Evolutionary conservation across 2,888 invertebrate species (phyloP), one percentile per base, ranked within the genome.

Genomic region (Euplagia quadripunctaria): DNA sequence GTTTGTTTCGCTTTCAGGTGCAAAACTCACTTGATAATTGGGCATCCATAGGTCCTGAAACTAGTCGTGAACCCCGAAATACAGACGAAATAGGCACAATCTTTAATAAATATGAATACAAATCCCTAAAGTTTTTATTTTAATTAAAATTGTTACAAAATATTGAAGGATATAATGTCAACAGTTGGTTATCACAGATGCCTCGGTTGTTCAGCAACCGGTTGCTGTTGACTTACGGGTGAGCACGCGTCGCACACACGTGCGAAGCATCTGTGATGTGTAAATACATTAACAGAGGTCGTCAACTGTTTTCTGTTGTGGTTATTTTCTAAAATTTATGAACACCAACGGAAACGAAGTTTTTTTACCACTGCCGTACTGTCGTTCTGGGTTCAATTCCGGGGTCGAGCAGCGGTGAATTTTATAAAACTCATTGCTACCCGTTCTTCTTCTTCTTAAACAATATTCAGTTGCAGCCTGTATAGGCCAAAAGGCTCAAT

Each of bases 221-320:
- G 70, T 73, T 73, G 75, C 46, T 76, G 70, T 75, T 83, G 79
- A 75, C 76, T 73, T 68, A 73, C 73, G 78, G 58, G 11, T 42
- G 84, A 79, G 89, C 90, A 87, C 89, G 83, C 79, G 85, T 83
- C 84, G 82, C 77, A 82, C 88, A 84, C 91, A 92, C 91, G 92
- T 92, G 92, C 84, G 82, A 76, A 79, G 80, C 92, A 92, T 91
- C 88, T 91, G 92, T 82, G 75, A 84, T 74, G 80, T 81, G 87
- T 90, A 89, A 89, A 90, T 87, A 89, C 68, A 61, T n/a, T 16
- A 51, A 12, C 88, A 86, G 88, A 82, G 82, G 79, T 79, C 1
- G 9, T 12, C 51, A 82, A 87, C 87, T 46, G n/a, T 72, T 72
- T 68, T 14, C 6, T 12, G 43, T 63, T 9, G 17, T n/a, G 6